These are phyloP conservation scores for Gobiocypris rarus DNA, from an alignment of 2,113 vertebrate species.

Conservation along the genomic window DNA sequence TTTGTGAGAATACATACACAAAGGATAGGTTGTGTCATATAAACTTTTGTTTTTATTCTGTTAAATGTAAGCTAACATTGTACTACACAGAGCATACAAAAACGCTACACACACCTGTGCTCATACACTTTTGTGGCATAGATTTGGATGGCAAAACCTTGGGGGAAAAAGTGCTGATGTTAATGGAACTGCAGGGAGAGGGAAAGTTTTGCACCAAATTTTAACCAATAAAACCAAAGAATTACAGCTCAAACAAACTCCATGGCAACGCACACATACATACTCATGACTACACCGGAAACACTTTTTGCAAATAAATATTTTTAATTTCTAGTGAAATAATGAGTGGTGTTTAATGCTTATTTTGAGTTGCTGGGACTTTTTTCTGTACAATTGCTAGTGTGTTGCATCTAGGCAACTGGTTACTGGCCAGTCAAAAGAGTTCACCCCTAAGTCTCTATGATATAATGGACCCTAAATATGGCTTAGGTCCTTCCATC, in stretches of 20 bases:
- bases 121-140: background rate
- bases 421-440: background rate
- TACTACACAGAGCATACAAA: background rate
- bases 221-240: constrained; percentile 22
- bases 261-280: constrained; percentile 19
- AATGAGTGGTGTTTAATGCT: background rate
- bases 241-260: background rate
- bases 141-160: background rate
- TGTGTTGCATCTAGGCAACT: background rate
- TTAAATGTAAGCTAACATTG: background rate
- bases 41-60: background rate
- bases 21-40: background rate
- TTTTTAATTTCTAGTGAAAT: too few species aligned
- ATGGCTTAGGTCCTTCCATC: background rate
- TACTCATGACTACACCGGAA: background rate
- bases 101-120: constrained; percentile 5
- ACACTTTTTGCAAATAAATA: too few species aligned
- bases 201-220: constrained; percentile 8
- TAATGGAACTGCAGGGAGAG: constrained; percentile 9
- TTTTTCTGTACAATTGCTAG: background rate
- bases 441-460: background rate
- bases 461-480: background rate
- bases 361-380: background rate
- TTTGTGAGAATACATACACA: background rate
- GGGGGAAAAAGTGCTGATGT: background rate